phyloP scores from a whole-genome alignment of 1,140 invertebrate species.

The Pseudomyrmex dendroicus region DNA sequence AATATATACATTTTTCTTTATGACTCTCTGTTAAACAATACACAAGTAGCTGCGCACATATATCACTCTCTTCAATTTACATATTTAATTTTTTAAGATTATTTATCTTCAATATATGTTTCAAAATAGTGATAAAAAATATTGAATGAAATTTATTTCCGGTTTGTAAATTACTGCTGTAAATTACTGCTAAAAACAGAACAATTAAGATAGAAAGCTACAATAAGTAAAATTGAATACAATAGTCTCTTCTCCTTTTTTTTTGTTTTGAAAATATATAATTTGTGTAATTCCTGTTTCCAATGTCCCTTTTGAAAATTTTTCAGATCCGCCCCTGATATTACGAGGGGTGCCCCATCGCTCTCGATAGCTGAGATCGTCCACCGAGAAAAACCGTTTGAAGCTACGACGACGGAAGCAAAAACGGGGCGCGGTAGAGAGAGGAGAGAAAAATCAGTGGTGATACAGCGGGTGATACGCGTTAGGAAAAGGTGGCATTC shows the following conservation, averaged over 20 bases:
- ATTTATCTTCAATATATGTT: too few species aligned
- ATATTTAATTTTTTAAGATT: background rate
- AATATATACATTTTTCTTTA: too few species aligned
- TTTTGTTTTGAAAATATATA: constrained; percentile 7
- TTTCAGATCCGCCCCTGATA: constrained; percentile 6
- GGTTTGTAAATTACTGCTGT: background rate
- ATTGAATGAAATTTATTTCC: background rate
- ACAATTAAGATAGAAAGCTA: background rate
- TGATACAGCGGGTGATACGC: constrained; percentile 55
- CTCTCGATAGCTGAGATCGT: constrained; percentile 48
- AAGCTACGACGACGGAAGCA: constrained; percentile 51
- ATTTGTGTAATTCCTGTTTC: background rate
- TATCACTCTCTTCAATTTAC: background rate
- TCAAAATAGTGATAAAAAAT: background rate
- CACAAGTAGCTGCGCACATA: background rate
- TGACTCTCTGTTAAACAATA: background rate
- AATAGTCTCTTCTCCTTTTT: background rate
- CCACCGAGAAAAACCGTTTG: constrained; percentile 69
- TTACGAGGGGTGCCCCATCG: constrained; percentile 8
- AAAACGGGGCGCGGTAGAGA: constrained; percentile 39
- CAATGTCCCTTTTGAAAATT: constrained; percentile 11
- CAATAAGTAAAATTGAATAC: background rate
- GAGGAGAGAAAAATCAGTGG: constrained; percentile 75
- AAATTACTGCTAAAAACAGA: background rate
- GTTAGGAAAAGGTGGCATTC: constrained; percentile 56